phyloP scores from a whole-genome alignment of 2,113 vertebrate species.

The Seriola rivoliana region DNA sequence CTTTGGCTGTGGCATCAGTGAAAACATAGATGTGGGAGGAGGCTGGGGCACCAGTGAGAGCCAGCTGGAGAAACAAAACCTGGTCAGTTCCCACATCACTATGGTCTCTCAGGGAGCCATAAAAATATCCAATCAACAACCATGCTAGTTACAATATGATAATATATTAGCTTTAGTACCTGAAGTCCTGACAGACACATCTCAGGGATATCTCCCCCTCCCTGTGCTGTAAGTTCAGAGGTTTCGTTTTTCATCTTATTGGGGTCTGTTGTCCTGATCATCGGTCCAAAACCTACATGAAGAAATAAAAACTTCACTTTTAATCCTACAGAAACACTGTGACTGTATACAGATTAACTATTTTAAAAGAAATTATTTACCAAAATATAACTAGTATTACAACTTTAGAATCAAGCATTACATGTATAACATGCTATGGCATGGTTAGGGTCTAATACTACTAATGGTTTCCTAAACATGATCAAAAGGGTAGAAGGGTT shows the following conservation, averaged over 20 bases:
- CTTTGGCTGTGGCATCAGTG: slow-evolving; percentile 82
- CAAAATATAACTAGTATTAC: not conserved
- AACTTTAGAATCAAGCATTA: too few relatives aligned
- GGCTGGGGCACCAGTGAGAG: too few relatives aligned
- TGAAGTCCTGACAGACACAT: slow-evolving; percentile 85
- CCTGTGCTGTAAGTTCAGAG: slow-evolving; percentile 15
- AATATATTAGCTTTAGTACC: slow-evolving; percentile 59
- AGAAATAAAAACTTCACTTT: not conserved
- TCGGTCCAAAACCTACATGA: slow-evolving; percentile 78
- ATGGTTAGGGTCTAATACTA: not conserved
- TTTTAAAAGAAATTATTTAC: not conserved
- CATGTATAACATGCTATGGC: not conserved
- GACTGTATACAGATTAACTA: not conserved
- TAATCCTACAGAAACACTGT: not conserved
- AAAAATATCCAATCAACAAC: too few relatives aligned
- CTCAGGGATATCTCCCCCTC: slow-evolving; percentile 77
- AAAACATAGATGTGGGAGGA: too few relatives aligned
- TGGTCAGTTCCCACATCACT: too few relatives aligned
- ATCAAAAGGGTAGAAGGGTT: not conserved
- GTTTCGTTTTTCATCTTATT: slow-evolving; percentile 80
- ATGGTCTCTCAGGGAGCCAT: too few relatives aligned
- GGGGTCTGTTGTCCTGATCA: slow-evolving; percentile 74
- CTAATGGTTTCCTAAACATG: not conserved
- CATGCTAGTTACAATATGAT: too few relatives aligned
- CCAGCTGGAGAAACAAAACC: too few relatives aligned